Evolutionary conservation across 30 jellyfish, hydroid and myxozoan genomes (phyloP).

Genomic region (Rhopilema esculentum): DNA sequence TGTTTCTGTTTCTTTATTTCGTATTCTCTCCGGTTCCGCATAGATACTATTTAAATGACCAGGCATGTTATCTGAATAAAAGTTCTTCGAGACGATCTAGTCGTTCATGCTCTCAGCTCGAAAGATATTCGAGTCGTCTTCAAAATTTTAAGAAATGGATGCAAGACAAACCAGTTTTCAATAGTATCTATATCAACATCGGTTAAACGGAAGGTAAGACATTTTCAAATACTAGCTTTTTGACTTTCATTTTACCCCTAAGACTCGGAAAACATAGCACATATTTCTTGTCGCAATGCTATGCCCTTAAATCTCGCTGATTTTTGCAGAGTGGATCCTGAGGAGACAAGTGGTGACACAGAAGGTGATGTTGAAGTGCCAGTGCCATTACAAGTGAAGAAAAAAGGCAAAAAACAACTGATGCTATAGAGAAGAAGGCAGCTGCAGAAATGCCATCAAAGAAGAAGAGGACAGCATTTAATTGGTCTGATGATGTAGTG

Average conservation of each 20-base stretch:
- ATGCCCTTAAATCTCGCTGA: background rate
- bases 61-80: background rate
- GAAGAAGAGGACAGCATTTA: background rate
- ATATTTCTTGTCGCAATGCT: background rate
- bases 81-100: background rate
- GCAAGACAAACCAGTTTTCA: background rate
- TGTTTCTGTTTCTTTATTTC: background rate
- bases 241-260: background rate
- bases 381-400: background rate
- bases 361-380: background rate
- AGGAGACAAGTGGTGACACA: background rate
- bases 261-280: background rate
- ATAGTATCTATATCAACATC: background rate
- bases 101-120: background rate
- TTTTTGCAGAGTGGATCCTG: background rate
- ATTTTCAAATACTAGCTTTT: background rate
- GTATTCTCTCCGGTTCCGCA: background rate
- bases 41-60: background rate
- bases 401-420: background rate
- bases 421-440: background rate
- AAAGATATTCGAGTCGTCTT: background rate
- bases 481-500: slow-evolving; percentile 26
- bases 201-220: background rate
- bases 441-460: background rate
- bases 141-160: background rate